Conservation (phyloP, 2,888 invertebrate genomes). For the Chrysolina haemoptera region DNA sequence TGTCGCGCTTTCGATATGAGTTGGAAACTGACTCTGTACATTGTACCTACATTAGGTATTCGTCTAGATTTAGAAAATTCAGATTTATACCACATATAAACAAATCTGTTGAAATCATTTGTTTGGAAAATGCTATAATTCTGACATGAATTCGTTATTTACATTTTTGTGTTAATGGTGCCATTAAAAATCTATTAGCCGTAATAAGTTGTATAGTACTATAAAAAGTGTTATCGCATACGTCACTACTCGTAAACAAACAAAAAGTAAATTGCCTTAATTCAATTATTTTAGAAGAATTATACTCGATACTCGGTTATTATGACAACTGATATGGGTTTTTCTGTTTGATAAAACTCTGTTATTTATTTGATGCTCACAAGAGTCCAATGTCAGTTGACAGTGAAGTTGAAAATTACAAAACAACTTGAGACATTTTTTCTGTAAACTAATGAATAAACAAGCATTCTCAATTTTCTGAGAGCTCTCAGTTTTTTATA, state of each 20-base stretch:
- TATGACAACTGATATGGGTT: conserved; percentile 20
- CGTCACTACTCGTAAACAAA: conserved; percentile 41
- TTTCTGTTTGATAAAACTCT: not conserved
- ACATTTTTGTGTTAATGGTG: conserved; percentile 42
- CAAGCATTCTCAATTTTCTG: too few relatives aligned
- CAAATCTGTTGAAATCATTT: not conserved
- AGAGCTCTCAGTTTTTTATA: too few relatives aligned
- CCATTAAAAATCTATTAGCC: conserved; percentile 47
- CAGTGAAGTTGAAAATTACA: not conserved
- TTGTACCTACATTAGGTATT: too few relatives aligned
- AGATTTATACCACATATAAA: too few relatives aligned
- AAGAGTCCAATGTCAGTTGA: conserved; percentile 13
- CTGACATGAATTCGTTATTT: conserved; percentile 30
- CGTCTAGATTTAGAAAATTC: too few relatives aligned
- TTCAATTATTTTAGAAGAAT: conserved; percentile 36
- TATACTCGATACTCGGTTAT: conserved; percentile 30
- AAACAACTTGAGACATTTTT: too few relatives aligned
- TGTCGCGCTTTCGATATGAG: too few relatives aligned
- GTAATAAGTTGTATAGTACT: conserved; percentile 34
- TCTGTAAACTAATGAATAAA: too few relatives aligned
- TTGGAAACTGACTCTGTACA: too few relatives aligned
- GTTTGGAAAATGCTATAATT: not conserved
- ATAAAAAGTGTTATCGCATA: conserved; percentile 43
- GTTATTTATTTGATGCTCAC: not conserved
- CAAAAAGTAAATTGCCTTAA: conserved; percentile 36